Conservation (phyloP, 1,140 invertebrate species). For the Cecropterus lyciades region DNA sequence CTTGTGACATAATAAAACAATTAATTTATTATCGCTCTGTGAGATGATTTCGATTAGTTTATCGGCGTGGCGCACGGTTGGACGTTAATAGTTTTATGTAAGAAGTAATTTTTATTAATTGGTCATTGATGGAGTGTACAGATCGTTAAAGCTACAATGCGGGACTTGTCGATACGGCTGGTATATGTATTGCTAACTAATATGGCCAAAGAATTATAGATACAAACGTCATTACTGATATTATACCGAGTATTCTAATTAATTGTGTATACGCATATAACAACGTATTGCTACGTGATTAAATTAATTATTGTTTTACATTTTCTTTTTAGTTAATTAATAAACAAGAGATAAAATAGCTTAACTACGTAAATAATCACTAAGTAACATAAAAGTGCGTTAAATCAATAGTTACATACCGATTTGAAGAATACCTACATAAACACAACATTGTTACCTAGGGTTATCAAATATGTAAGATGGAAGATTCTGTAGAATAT, state of each 20-base stretch:
- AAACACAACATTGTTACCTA: no score
- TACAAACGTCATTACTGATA: neutral
- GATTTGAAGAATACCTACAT: no score
- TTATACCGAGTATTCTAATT: neutral
- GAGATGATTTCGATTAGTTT: slow-evolving; percentile 77
- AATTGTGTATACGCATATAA: neutral
- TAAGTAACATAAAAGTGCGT: no score
- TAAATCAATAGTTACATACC: no score
- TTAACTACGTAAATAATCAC: no score
- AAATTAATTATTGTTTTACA: no score
- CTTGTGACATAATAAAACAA: slow-evolving; percentile 80
- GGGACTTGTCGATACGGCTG: slow-evolving; percentile 27
- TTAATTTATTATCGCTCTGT: slow-evolving; percentile 73
- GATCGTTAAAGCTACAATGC: slow-evolving; percentile 60
- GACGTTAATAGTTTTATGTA: slow-evolving; percentile 78
- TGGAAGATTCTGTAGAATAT: no score
- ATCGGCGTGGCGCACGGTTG: slow-evolving; percentile 73
- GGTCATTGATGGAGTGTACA: slow-evolving; percentile 64
- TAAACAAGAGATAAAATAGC: no score
- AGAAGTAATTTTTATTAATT: slow-evolving; percentile 81
- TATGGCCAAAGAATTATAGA: neutral
- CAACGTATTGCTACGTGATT: no score
- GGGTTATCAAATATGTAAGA: no score
- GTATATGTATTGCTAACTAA: slow-evolving; percentile 1
- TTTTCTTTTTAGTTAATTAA: no score